Conservation (phyloP, 1,140 invertebrate species). For the Riptortus pedestris region DNA sequence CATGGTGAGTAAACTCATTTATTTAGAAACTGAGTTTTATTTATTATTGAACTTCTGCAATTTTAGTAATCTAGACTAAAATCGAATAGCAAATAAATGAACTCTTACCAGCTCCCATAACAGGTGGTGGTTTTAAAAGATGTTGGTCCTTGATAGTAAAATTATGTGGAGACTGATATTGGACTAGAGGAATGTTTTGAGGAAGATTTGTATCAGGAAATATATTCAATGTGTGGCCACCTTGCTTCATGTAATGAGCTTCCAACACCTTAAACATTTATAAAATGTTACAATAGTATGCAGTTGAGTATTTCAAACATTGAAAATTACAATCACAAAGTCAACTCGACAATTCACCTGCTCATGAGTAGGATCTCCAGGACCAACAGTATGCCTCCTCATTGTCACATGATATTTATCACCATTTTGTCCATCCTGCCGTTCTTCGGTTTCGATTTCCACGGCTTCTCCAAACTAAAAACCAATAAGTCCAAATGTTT, state of each 20-base stretch:
- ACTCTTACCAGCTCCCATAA: conserved; percentile 76
- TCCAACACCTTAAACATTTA: conserved; percentile 39
- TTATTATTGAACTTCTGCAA: too few species aligned
- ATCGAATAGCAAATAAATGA: too few species aligned
- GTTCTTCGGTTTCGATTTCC: conserved; percentile 47
- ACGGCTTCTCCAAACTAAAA: conserved; percentile 50
- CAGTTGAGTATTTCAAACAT: too few species aligned
- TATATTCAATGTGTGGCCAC: conserved; percentile 39
- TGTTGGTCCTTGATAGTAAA: conserved; percentile 88
- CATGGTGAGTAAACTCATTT: too few species aligned
- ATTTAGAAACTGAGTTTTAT: too few species aligned
- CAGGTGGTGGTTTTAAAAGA: conserved; percentile 79
- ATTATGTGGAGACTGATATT: conserved; percentile 67
- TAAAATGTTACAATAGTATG: neutral
- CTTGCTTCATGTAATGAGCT: conserved; percentile 39
- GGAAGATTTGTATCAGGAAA: conserved; percentile 56
- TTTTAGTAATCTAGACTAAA: too few species aligned
- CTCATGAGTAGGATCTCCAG: conserved; percentile 73
- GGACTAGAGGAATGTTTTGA: conserved; percentile 60
- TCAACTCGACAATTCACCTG: too few species aligned
- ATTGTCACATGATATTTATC: conserved; percentile 44
- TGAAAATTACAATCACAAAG: too few species aligned
- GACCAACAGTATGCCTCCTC: conserved; percentile 83
- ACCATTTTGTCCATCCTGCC: conserved; percentile 28
- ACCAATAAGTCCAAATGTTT: too few species aligned